These are phyloP conservation scores for Cryptocheilus praepositus DNA, from an alignment of 2,888 invertebrate genomes.

Conservation along the genomic window DNA sequence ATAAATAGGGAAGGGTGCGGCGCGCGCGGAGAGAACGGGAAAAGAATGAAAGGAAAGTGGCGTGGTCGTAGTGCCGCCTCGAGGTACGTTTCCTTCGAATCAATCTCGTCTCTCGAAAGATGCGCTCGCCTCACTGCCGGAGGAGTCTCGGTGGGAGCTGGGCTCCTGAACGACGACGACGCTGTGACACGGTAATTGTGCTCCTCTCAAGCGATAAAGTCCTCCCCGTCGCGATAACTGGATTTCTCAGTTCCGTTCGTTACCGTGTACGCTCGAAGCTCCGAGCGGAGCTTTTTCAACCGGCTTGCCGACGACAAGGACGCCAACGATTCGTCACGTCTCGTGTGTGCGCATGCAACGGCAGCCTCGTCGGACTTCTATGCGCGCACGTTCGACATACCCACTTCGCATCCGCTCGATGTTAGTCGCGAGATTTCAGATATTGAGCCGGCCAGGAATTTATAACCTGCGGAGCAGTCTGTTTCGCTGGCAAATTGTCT, in stretches of 20 bases:
- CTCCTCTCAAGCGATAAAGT: conserved; percentile 41
- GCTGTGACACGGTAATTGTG: conserved; percentile 39
- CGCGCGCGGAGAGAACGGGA: background rate
- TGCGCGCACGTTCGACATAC: no score
- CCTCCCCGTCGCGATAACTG: conserved; percentile 34
- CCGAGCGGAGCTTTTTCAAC: conserved; percentile 2
- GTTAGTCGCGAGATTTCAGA: no score
- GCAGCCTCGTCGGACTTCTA: no score
- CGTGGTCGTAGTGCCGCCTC: conserved; percentile 29
- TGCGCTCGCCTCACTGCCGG: conserved; percentile 32
- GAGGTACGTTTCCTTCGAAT: conserved; percentile 41
- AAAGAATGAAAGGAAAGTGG: conserved; percentile 35
- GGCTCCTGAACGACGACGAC: background rate
- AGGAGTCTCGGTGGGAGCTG: conserved; percentile 7
- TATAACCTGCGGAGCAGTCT: no score
- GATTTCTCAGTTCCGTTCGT: conserved; percentile 35
- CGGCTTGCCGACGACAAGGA: background rate
- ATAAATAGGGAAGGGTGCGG: background rate
- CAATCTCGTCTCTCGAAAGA: conserved; percentile 41
- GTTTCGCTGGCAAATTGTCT: no score
- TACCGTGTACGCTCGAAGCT: conserved; percentile 11
- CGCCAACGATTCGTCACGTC: background rate
- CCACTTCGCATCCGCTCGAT: no score
- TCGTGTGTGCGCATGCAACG: no score
- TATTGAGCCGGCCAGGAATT: no score